Evolutionary conservation across 2,113 vertebrate genomes (phyloP), one percentile per base, ranked within the genome.

Genomic region (Psammodynastes pulverulentus): DNA sequence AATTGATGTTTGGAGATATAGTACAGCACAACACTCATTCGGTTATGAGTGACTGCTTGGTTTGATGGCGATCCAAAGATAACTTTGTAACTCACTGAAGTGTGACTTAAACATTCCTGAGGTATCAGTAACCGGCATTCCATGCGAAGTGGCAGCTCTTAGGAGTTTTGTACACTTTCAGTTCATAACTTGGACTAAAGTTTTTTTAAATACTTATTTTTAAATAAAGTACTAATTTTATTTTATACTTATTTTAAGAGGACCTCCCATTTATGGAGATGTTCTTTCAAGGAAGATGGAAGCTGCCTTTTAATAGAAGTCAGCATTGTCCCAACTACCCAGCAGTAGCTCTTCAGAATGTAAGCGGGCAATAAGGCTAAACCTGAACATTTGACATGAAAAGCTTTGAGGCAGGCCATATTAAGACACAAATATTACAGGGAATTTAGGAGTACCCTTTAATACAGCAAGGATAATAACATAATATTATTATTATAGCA

Each of bases 41-140:
- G 92, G 90, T 91, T 67, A 93, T 93, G 92, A 5, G 90, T 96
- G 96, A 97, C 95, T 97, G 89, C 92, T 89, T 94, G 92, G 95
- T 97, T 86, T 97, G 96, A 97, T 96, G 94, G 90, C 94, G 93
- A 90, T 96, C 97, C 97, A 97, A 97, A 97, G 94, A 97, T 95
- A 97, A 97, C 96, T 97, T 96, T 84, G 92, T 96, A 94, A 95
- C 92, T 95, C 95, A 91, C 95, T 97, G 97, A 97, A 96, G 95
- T 97, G 96, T 96, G 93, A 95, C 94, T 96, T 95, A 94, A 96
- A 92, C 91, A 96, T 96, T 96, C 96, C 94, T 93, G 93, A 93
- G 96, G 97, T 95, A 95, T 94, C 94, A 17, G 43, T 49, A 72
- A 87, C 54, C 23, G 29, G 91, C 51, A 87, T 46, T 87, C 56